Conservation (phyloP, 2,797 vertebrate species). For the Mormyrus hasselquistii region DNA sequence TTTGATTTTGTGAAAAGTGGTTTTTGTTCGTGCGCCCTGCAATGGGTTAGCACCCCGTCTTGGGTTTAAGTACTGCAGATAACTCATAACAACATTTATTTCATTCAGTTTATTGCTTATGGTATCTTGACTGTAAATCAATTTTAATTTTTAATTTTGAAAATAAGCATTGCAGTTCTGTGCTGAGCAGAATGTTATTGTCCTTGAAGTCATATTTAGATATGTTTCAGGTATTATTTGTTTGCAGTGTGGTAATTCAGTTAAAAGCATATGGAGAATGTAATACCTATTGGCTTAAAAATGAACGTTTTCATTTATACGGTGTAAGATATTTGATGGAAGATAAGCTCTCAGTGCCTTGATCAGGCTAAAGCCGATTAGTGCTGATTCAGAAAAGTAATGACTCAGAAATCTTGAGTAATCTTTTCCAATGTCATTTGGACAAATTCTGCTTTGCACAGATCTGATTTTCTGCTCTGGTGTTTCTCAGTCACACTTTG, state of each 20-base stretch:
- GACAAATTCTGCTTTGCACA: not conserved
- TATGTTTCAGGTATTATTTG: not conserved
- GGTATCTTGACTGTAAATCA: not conserved
- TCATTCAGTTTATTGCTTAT: not conserved
- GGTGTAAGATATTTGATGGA: not conserved
- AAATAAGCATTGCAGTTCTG: not conserved
- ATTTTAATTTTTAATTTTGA: not conserved
- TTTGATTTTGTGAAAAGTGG: not conserved
- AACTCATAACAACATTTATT: not conserved
- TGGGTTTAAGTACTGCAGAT: not conserved
- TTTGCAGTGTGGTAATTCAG: not conserved
- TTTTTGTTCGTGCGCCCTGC: not conserved
- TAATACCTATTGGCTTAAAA: not conserved
- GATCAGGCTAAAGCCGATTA: conserved; percentile 21
- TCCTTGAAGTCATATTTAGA: not conserved
- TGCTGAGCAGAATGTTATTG: not conserved
- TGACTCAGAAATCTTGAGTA: conserved; percentile 21
- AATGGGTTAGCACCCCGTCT: not conserved
- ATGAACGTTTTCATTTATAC: not conserved
- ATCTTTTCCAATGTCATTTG: conserved; percentile 26
- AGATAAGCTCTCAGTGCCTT: not conserved
- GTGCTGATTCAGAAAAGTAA: conserved; percentile 20
- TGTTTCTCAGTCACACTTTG: not conserved
- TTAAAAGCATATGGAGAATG: not conserved
- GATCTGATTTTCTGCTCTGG: not conserved